Base-by-base conservation (phyloP, 2,888 invertebrate species). In the Caenorhabditis japonica region DNA sequence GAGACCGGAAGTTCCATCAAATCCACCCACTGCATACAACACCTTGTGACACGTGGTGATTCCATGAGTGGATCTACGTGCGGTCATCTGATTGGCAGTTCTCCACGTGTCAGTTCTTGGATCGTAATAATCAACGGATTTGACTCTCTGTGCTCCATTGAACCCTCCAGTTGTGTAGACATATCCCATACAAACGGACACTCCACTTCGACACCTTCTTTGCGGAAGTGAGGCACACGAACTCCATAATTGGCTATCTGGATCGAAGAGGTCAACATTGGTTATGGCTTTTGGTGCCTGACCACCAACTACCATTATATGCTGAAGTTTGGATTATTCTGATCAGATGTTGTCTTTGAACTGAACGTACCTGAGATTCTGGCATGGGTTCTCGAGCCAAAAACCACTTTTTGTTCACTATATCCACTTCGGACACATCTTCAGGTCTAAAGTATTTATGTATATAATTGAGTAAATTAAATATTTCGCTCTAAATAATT, bases 21-120 rank as follows among this genome's bases (percentile, higher is more conserved):
- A 97, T 0, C 91, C 91, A 15, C 97, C 97, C 4, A 97, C 97
- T 1, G 97, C 97, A 89, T 97, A 99, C 34, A 99, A 90, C 66
- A 97, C 90, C 89, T 97, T 96, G 89, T 95, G 95, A 53, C 97
- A 91, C 25, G 97, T 97, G 36, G 97, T 96, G 19, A 99, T 97
- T 30, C 97, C 97, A 3, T 97, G 43, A 96, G 75, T 76, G 15
- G 64, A 56, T 49, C 75, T 38, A 12, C 75, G 41, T 1, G 59
- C 61, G 17, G 47, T 64, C 75, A 76, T 76, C 23, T 59, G 58
- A 41, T 61, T 59, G 13, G 55, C 62, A 15, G 60, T n/a, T 19
- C 49, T 51, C 75, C 75, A 76, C n/a, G 52, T 52, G 43, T 76
- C 75, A 13, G 55, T 47, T n/a, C 51, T 27, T 15, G 75, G 70